Base-by-base conservation (phyloP, 2,113 vertebrate species). In the Corythornis madagascariensis region DNA sequence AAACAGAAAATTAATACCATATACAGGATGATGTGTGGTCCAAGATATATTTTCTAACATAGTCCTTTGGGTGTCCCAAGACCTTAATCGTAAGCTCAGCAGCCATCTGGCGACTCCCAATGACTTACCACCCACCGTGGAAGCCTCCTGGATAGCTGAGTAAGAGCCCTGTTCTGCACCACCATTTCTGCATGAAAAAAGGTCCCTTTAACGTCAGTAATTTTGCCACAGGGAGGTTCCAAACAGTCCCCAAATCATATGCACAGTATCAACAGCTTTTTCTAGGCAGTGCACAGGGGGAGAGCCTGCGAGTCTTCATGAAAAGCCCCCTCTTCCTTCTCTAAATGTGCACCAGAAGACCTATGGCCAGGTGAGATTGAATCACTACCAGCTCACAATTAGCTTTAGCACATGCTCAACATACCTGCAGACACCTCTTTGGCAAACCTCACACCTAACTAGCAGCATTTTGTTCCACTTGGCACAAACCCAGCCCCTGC, bases 21-120 rank as follows among this genome's bases (percentile, higher is more conserved):
- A 40, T 57, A 92, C 88, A 92, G 91, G 66, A 48, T 9, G 11
- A 93, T 66, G 90, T 83, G 92, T 93, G 91, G 56, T 85, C 78
- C 17, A 12, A 77, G 57, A 61, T 66, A 29, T 4, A 64, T 69
- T 90, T 95, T 71, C 0, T 0, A 83, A 50, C 5, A 18, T 7
- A 16, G 29, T 78, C 56, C 63, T 72, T 91, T 1, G 63, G 25
- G 28, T 89, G 66, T 65, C 81, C 90, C 86, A 56, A 71, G 43
- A 86, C 59, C 83, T 95, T 78, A 65, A 75, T 26, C 75, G 81
- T 43, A 52, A 89, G 50, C n/a, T 80, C 21, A 1, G 75, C 72
- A 75, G 69, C 60, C 89, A 75, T 65, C 71, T 93, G 92, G 75
- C 1, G 4, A 81, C 64, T 83, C 67, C 78, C 89, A 57, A 3